Evolutionary conservation across 53 echinoderm and acorn worm species (phyloP).

Genomic region (Temnopleurus reevesii): DNA sequence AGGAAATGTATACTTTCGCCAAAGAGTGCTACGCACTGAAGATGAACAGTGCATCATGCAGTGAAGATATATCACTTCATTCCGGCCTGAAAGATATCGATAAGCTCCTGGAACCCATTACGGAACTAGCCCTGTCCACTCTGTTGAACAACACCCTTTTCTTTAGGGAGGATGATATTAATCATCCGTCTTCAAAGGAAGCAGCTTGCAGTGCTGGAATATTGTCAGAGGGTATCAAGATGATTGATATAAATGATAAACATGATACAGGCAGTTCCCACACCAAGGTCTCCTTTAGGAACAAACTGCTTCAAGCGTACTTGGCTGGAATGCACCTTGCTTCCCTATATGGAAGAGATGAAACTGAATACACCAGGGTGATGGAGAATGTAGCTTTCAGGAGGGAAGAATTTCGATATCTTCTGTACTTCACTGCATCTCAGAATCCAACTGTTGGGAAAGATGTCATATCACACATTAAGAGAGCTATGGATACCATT

Average conservation of each 20-base stretch:
- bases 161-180: background rate
- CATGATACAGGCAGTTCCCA: background rate
- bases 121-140: background rate
- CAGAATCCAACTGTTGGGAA: background rate
- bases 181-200: background rate
- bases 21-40: background rate
- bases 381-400: no score
- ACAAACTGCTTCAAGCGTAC: no score
- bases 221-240: background rate
- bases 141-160: background rate
- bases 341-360: no score
- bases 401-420: no score
- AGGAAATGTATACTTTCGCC: background rate
- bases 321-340: no score
- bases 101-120: background rate
- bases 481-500: background rate
- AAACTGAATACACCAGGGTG: no score
- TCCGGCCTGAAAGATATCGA: background rate
- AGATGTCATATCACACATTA: background rate
- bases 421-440: background rate
- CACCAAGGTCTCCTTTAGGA: no score
- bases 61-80: background rate
- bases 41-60: background rate
- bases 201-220: background rate
- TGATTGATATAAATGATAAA: background rate